Percentiles rank a stretch among this genome's conserved stretches.
Conservation (phyloP, 2,888 invertebrate species). For the Spialia ferax region DNA sequence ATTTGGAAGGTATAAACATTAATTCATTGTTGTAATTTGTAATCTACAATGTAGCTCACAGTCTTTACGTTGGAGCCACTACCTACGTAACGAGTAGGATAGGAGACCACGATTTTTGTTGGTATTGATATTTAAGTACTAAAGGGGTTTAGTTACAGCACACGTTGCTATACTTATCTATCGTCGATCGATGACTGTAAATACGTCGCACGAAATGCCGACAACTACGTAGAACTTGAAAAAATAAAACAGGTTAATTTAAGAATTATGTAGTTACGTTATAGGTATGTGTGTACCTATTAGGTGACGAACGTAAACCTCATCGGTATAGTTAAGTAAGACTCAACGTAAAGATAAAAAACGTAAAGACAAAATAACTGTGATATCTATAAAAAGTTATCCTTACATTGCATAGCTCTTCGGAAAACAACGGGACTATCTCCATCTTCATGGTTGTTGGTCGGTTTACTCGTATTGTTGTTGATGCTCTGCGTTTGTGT, state of each 20-base stretch:
- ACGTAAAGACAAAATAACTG: no score
- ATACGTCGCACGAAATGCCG: conserved; percentile 34
- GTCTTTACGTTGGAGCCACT: no score
- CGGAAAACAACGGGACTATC: conserved; percentile 76
- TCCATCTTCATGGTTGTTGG: conserved; percentile 63
- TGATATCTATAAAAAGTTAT: background rate
- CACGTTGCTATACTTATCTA: conserved; percentile 34
- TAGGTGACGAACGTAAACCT: no score
- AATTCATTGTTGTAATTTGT: no score
- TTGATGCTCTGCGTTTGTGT: conserved; percentile 45
- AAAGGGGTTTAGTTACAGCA: conserved; percentile 12
- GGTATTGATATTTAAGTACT: background rate
- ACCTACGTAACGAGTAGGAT: no score
- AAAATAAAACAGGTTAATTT: conserved; percentile 12
- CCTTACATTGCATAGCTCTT: conserved; percentile 77
- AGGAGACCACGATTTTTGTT: no score
- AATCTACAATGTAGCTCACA: no score
- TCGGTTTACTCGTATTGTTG: conserved; percentile 45
- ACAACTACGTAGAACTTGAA: conserved; percentile 38
- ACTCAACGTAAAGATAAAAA: no score
- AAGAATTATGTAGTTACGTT: no score
- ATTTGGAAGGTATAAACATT: no score
- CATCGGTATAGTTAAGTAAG: no score
- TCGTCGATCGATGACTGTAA: conserved; percentile 13
- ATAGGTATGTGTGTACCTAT: no score